phyloP scores from a whole-genome alignment of 2,113 vertebrate species.

The Pseudopodoces humilis region DNA sequence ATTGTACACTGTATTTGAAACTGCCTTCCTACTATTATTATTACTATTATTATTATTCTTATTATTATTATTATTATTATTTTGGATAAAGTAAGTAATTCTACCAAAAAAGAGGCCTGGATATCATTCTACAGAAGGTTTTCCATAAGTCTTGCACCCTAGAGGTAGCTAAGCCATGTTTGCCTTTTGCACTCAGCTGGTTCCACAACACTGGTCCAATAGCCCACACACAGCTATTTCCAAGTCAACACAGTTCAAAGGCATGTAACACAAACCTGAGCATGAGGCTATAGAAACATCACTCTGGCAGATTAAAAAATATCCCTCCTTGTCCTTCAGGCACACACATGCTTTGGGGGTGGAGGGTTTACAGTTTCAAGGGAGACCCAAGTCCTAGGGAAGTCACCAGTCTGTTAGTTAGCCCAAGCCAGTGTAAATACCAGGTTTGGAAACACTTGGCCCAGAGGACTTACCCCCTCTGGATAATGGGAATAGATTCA shows the following conservation, averaged over 20 bases:
- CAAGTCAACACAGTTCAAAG: neutral
- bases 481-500: neutral
- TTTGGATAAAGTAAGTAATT: neutral
- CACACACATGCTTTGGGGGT: neutral
- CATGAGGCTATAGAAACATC: neutral
- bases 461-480: neutral
- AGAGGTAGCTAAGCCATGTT: neutral
- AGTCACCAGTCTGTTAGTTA: neutral
- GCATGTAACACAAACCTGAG: neutral
- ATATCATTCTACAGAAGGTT: neutral
- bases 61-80: too few species aligned
- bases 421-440: neutral
- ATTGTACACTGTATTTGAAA: neutral
- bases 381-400: neutral
- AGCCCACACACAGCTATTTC: rapidly evolving
- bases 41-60: too few species aligned
- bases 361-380: neutral
- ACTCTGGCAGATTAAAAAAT: neutral
- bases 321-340: neutral
- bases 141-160: neutral
- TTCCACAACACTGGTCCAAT: neutral
- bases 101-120: neutral
- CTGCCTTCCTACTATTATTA: neutral
- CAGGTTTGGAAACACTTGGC: neutral
- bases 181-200: neutral